These are phyloP conservation scores for Macaca mulatta DNA, from an alignment of 2,113 vertebrate species.

Conservation along the genomic window DNA sequence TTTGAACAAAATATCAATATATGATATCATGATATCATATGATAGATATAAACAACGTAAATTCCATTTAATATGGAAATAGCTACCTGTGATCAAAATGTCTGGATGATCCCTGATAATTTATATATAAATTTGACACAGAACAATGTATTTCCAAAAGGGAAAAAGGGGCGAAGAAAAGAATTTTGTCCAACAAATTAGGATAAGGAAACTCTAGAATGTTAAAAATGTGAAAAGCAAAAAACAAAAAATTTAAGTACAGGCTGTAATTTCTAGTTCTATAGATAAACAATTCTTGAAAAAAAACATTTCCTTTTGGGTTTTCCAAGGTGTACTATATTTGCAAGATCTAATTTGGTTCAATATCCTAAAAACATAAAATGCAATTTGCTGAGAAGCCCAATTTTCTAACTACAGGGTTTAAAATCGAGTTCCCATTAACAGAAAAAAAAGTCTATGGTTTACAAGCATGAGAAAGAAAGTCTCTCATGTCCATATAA, in stretches of 20 bases:
- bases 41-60: conserved; percentile 32
- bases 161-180: neutral
- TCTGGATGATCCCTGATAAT: neutral
- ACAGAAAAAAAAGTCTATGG: neutral
- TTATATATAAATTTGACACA: conserved; percentile 31
- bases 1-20: conserved; percentile 34
- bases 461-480: neutral
- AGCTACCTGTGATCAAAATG: neutral
- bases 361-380: conserved; percentile 27
- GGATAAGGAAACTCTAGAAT: conserved; percentile 13
- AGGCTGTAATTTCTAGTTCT: conserved; percentile 10
- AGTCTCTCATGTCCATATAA: neutral
- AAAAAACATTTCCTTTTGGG: neutral
- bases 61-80: conserved; percentile 23
- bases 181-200: neutral
- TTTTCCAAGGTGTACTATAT: conserved; percentile 22
- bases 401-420: neutral
- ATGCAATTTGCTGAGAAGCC: neutral
- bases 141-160: neutral
- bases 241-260: neutral
- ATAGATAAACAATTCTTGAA: neutral
- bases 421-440: neutral
- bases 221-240: conserved; percentile 23
- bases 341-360: conserved; percentile 37
- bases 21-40: neutral